Conservation (phyloP, 1,140 invertebrate species). For the Vanessa tameamea region DNA sequence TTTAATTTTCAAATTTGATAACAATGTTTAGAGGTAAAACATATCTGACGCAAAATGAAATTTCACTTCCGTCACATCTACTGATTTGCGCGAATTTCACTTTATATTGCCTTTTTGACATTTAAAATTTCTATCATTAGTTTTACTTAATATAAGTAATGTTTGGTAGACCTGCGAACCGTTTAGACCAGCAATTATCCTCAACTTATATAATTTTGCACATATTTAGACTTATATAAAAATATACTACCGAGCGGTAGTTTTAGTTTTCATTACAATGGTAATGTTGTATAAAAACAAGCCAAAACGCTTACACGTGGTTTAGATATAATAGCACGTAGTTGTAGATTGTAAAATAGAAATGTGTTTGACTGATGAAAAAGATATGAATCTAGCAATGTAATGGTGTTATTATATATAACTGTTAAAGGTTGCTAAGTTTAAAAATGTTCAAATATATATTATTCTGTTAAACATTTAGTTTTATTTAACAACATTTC, state of each 20-base stretch:
- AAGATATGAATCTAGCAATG: not conserved
- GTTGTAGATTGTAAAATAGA: not conserved
- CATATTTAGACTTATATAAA: too few relatives aligned
- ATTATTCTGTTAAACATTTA: conserved; percentile 1
- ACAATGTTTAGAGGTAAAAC: too few relatives aligned
- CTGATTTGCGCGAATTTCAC: too few relatives aligned
- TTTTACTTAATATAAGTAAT: too few relatives aligned
- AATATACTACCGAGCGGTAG: not conserved
- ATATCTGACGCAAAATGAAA: too few relatives aligned
- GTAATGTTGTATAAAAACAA: not conserved
- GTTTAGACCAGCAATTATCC: too few relatives aligned
- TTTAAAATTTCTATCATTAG: too few relatives aligned
- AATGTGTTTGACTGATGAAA: conserved; percentile 6
- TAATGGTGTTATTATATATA: not conserved
- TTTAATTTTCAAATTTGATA: too few relatives aligned
- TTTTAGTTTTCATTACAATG: not conserved
- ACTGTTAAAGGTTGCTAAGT: conserved; percentile 11
- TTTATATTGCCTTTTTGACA: too few relatives aligned
- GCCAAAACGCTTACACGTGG: conserved; percentile 1
- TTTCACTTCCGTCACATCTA: too few relatives aligned
- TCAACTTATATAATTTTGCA: too few relatives aligned
- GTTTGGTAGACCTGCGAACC: too few relatives aligned
- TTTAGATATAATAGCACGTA: not conserved
- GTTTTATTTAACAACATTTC: not conserved
- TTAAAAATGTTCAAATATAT: conserved; percentile 13